Evolutionary conservation across 2,888 invertebrate species (phyloP), one percentile per base, ranked within the genome.

Genomic region (Lobophora halterata): DNA sequence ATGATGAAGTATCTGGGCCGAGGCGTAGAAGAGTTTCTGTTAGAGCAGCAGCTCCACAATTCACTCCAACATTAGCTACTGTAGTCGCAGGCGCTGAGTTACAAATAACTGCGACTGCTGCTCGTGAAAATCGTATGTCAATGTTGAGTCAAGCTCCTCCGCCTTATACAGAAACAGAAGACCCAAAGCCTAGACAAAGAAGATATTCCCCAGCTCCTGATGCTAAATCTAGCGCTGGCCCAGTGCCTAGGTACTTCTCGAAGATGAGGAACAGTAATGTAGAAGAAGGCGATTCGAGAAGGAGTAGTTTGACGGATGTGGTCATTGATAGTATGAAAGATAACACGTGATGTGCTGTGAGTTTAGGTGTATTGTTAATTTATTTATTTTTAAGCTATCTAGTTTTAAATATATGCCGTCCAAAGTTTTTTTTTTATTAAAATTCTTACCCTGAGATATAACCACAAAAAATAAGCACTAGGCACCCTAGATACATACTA

Each of bases 301-400:
- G 87, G 29, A 71, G 73, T 34, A 88, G 88, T 61, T 63, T 88
- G 48, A 88, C 85, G 23, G 88, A 89, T 53, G 64, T 88, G 58
- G 83, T 83, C 48, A 80, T 88, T 65, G 89, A 89, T 43, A 86
- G 71, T 59, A 74, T 79, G 54, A 83, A 82, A 73, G 81, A 87
- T 65, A 79, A 82, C 54, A 82, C 83, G 72, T 86, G 79, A 67
- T 76, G 74, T 70, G 66, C 71, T 66, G 73, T 56, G 51, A 62
- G 77, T 71, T 66, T 63, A 67, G 60, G 52, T 48, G 62, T 66
- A 65, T 65, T 68, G 35, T 58, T 65, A 58, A 53, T 58, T 54
- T 55, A 62, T 49, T 52, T 33, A 51, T 34, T 19, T 50, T n/a
- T n/a, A n/a, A 46, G 33, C 54, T 58, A 55, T 29, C 46, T 52